Evolutionary conservation across 2,888 invertebrate genomes (phyloP).

Genomic region (Apantesis nais): DNA sequence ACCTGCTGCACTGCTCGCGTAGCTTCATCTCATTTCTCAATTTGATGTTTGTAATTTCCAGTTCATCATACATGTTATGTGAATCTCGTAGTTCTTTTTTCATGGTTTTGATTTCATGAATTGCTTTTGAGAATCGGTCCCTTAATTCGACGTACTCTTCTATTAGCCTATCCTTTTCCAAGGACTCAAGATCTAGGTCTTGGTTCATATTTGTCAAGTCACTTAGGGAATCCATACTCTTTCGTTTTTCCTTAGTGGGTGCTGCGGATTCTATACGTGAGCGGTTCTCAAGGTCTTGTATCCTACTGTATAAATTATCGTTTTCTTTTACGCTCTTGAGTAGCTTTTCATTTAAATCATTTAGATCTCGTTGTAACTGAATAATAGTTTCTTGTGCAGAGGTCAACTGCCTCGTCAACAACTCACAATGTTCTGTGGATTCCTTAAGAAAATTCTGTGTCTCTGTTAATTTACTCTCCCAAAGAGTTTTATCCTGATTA

Average conservation of each 20-base stretch:
- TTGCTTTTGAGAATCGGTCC: slow-evolving; percentile 92
- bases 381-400: slow-evolving; percentile 88
- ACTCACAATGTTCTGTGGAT: slow-evolving; percentile 88
- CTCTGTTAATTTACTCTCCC: slow-evolving; percentile 88
- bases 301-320: slow-evolving; percentile 89
- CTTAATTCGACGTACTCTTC: slow-evolving; percentile 93
- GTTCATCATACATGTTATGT: slow-evolving; percentile 91
- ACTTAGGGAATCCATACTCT: slow-evolving; percentile 91
- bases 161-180: slow-evolving; percentile 91
- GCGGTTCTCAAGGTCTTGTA: slow-evolving; percentile 90
- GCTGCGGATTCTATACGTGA: slow-evolving; percentile 71
- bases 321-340: slow-evolving; percentile 91
- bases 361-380: slow-evolving; percentile 88
- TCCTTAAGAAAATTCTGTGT: slow-evolving; percentile 89
- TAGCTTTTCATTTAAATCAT: slow-evolving; percentile 88
- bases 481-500: slow-evolving; percentile 87
- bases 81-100: slow-evolving; percentile 92
- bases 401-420: slow-evolving; percentile 88
- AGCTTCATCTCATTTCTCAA: slow-evolving; percentile 90
- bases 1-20: slow-evolving; percentile 87
- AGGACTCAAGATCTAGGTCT: slow-evolving; percentile 89
- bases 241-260: slow-evolving; percentile 85
- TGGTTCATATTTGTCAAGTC: slow-evolving; percentile 92
- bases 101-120: slow-evolving; percentile 93
- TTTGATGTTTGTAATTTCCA: slow-evolving; percentile 92